phyloP scores from a whole-genome alignment of 1,140 invertebrate species.

The Samia ricini region DNA sequence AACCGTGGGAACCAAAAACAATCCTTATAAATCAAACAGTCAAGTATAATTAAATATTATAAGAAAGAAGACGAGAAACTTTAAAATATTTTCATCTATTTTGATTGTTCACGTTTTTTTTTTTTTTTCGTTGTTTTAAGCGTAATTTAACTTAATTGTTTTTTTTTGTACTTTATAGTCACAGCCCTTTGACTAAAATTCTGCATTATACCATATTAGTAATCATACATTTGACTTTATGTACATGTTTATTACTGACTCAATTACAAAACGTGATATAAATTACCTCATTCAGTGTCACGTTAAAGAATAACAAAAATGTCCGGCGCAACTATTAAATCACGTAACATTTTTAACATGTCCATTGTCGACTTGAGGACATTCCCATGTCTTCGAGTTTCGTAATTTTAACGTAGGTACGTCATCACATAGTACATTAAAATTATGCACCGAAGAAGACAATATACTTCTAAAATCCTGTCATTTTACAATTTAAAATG shows the following conservation, averaged over 20 bases:
- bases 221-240: too few relatives aligned
- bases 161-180: too few relatives aligned
- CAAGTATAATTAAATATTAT: neutral
- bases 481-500: too few relatives aligned
- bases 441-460: too few relatives aligned
- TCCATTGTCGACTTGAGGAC: slow-evolving; percentile 17
- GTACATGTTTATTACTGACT: too few relatives aligned
- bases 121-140: neutral
- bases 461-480: too few relatives aligned
- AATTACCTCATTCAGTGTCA: slow-evolving; percentile 1
- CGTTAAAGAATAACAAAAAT: slow-evolving; percentile 13
- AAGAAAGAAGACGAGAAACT: neutral
- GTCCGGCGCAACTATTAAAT: slow-evolving; percentile 14
- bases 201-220: too few relatives aligned
- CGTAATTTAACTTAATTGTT: too few relatives aligned
- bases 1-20: neutral
- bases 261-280: too few relatives aligned
- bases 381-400: slow-evolving; percentile 13
- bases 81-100: neutral
- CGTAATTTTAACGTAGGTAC: neutral
- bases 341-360: slow-evolving; percentile 8
- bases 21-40: neutral
- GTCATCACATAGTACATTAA: neutral
- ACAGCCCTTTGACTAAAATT: too few relatives aligned
- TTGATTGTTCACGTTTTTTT: neutral